Evolutionary conservation across 2,113 vertebrate species (phyloP).

Genomic region (Eretmochelys imbricata): DNA sequence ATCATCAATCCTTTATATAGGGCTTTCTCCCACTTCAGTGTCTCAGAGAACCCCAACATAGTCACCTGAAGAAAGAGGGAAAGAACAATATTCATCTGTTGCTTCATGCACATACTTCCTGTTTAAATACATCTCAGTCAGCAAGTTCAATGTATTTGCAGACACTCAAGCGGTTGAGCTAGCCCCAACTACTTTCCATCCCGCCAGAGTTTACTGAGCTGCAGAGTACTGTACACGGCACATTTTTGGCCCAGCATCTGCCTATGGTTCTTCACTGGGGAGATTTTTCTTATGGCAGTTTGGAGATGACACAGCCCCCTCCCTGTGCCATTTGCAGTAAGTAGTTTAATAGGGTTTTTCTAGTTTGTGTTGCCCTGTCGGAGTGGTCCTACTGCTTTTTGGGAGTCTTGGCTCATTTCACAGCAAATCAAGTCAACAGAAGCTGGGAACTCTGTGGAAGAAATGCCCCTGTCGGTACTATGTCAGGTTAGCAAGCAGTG

Average conservation of each 20-base stretch:
- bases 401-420: background rate
- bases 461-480: background rate
- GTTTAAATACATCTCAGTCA: accelerated
- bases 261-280: background rate
- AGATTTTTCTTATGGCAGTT: background rate
- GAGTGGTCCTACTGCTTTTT: background rate
- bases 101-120: background rate
- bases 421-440: background rate
- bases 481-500: background rate
- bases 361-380: background rate
- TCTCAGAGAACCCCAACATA: slow-evolving; percentile 78
- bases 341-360: background rate
- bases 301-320: background rate
- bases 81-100: background rate
- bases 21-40: slow-evolving; percentile 82
- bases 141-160: accelerated
- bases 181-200: background rate
- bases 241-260: accelerated
- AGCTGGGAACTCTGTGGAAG: background rate
- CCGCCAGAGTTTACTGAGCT: accelerated
- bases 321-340: background rate
- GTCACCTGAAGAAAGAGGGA: slow-evolving; percentile 79
- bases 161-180: background rate
- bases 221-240: accelerated
- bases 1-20: slow-evolving; percentile 76